These are phyloP conservation scores for Falco columbarius DNA, from an alignment of 2,797 vertebrate species.

Conservation along the genomic window DNA sequence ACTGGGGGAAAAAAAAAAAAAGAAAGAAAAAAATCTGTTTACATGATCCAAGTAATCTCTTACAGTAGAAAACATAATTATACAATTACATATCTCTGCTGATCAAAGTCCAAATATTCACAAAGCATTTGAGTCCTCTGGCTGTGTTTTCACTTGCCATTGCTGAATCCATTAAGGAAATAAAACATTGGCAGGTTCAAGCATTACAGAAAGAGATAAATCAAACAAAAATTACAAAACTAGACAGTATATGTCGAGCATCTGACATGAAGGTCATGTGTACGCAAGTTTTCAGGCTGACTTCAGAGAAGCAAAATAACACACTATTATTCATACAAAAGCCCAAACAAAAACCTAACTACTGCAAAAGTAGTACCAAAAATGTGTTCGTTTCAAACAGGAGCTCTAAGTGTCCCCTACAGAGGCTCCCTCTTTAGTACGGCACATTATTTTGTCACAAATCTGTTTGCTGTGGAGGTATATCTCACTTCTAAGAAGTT, in stretches of 20 bases:
- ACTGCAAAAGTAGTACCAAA: not conserved
- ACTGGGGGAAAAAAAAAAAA: not conserved
- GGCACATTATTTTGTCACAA: not conserved
- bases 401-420: not conserved
- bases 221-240: constrained; percentile 10
- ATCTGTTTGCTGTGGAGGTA: not conserved
- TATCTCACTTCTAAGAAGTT: not conserved
- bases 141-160: not conserved
- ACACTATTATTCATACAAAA: not conserved
- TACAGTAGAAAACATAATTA: not conserved
- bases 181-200: not conserved
- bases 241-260: not conserved
- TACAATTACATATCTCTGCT: not conserved
- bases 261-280: not conserved
- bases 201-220: not conserved
- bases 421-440: not conserved
- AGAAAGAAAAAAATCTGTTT: not conserved
- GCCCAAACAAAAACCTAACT: not conserved
- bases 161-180: constrained; percentile 14
- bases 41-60: constrained; percentile 1
- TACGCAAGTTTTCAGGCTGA: not conserved
- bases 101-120: constrained; percentile 25
- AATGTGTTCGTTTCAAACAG: not conserved
- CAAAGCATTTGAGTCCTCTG: not conserved
- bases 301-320: not conserved